Evolutionary conservation across 2,797 vertebrate species (phyloP).

Genomic region (Gymnothorax javanicus): DNA sequence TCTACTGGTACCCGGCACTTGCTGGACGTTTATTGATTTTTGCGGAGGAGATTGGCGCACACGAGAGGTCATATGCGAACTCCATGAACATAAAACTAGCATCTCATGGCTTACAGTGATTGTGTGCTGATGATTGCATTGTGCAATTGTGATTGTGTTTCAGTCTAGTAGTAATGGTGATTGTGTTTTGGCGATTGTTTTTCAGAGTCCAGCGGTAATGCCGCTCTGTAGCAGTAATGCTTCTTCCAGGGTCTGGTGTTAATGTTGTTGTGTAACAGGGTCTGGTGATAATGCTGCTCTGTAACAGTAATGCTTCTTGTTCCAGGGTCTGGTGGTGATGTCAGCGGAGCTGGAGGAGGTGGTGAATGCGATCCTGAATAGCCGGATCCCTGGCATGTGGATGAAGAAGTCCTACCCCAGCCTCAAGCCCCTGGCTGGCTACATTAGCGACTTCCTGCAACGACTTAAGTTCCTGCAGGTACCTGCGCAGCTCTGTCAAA

Average conservation of each 20-base stretch:
- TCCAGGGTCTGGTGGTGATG: slow-evolving; percentile 84
- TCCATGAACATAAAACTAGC: neutral
- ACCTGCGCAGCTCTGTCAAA: slow-evolving; percentile 2
- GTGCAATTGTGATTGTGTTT: neutral
- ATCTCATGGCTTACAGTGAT: neutral
- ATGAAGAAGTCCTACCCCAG: slow-evolving; percentile 89
- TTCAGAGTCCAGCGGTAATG: slow-evolving; percentile 84
- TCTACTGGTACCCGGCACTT: neutral
- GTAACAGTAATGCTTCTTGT: slow-evolving; percentile 25
- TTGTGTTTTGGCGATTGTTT: slow-evolving; percentile 10
- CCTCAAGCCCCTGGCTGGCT: slow-evolving; percentile 87
- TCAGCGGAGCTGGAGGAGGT: slow-evolving; percentile 87
- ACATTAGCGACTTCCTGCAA: slow-evolving; percentile 81
- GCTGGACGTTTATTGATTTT: neutral
- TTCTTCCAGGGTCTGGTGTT: neutral
- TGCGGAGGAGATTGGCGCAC: neutral
- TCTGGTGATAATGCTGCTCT: neutral
- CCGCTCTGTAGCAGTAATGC: slow-evolving; percentile 53
- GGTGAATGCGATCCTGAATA: slow-evolving; percentile 82
- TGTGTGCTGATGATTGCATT: neutral
- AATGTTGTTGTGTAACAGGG: neutral
- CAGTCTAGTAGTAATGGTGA: neutral
- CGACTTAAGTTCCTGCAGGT: slow-evolving; percentile 86
- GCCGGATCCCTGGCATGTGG: slow-evolving; percentile 83
- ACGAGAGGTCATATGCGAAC: neutral